These are phyloP conservation scores for Castor canadensis DNA, from an alignment of 2,113 vertebrate species.

Conservation along the genomic window DNA sequence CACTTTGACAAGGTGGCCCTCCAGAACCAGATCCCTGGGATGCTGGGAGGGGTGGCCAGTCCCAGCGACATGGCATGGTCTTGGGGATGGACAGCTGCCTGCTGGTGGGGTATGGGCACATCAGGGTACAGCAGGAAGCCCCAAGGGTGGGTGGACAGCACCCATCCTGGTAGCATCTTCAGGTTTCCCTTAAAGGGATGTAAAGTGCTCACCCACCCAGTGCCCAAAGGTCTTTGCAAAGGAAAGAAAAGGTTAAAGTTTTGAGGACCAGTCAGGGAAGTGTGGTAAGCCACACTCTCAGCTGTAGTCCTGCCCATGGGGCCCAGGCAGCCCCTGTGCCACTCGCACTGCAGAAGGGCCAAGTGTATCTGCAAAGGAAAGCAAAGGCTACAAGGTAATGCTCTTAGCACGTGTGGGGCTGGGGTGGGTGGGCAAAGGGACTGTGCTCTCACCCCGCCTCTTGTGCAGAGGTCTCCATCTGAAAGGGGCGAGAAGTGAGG, in stretches of 20 bases:
- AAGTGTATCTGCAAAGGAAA: constrained; percentile 39
- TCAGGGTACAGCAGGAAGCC: neutral
- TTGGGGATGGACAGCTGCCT: neutral
- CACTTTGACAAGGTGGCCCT: constrained; percentile 39
- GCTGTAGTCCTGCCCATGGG: neutral
- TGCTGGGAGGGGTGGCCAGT: neutral
- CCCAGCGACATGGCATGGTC: neutral
- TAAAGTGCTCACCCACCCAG: constrained; percentile 69
- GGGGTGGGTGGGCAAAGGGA: neutral
- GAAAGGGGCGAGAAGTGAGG: too few relatives aligned
- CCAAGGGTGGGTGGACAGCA: neutral
- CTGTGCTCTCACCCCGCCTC: too few relatives aligned
- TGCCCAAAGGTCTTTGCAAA: constrained; percentile 57
- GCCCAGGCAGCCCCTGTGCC: neutral
- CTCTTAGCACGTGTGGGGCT: constrained; percentile 5
- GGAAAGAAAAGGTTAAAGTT: constrained; percentile 48
- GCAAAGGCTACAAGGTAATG: constrained; percentile 58
- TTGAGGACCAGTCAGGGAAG: neutral
- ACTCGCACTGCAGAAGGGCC: neutral
- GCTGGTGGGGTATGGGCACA: constrained; percentile 73
- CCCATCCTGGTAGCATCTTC: neutral
- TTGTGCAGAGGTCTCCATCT: too few relatives aligned
- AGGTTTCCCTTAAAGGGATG: constrained; percentile 1
- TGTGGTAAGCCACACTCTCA: neutral
- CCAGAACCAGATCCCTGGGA: neutral